These are phyloP conservation scores for Pipistrellus nathusii DNA, from an alignment of 2,797 vertebrate genomes.

Conservation along the genomic window DNA sequence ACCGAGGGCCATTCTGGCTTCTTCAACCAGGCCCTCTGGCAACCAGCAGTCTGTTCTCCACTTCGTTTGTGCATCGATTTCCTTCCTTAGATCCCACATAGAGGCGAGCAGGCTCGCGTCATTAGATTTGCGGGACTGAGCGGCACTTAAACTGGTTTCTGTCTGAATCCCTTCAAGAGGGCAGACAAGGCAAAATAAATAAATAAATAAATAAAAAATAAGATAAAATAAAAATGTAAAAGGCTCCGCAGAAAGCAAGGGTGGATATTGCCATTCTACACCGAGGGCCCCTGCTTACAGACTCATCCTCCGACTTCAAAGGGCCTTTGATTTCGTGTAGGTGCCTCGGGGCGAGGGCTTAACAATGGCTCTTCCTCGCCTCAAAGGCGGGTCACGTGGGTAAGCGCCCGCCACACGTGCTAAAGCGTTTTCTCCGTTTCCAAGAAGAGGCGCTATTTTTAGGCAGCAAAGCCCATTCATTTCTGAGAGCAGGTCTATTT, in stretches of 20 bases:
- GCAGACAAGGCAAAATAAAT: not conserved
- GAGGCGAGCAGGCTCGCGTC: not conserved
- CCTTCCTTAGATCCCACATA: too few relatives aligned
- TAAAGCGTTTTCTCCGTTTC: constrained; percentile 42
- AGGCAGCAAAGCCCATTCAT: constrained; percentile 14
- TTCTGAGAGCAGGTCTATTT: constrained; percentile 64
- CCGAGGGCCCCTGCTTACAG: not conserved
- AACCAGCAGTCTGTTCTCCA: not conserved
- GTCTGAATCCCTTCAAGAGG: not conserved
- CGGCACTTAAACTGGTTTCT: not conserved
- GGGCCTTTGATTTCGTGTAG: not conserved
- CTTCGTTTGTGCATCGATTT: not conserved
- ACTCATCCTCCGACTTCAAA: not conserved
- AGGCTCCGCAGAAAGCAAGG: not conserved
- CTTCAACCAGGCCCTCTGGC: not conserved
- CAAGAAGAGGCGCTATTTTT: constrained; percentile 57
- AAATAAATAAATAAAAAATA: not conserved
- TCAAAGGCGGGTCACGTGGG: not conserved
- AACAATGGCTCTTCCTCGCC: constrained; percentile 17
- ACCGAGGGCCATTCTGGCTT: not conserved
- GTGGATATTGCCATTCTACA: not conserved
- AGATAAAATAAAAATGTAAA: not conserved
- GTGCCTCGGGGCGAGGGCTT: not conserved
- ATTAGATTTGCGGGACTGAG: not conserved
- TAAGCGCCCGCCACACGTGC: not conserved